These are phyloP conservation scores for Diorhabda elongata DNA, from an alignment of 1,140 invertebrate genomes.

Conservation along the genomic window DNA sequence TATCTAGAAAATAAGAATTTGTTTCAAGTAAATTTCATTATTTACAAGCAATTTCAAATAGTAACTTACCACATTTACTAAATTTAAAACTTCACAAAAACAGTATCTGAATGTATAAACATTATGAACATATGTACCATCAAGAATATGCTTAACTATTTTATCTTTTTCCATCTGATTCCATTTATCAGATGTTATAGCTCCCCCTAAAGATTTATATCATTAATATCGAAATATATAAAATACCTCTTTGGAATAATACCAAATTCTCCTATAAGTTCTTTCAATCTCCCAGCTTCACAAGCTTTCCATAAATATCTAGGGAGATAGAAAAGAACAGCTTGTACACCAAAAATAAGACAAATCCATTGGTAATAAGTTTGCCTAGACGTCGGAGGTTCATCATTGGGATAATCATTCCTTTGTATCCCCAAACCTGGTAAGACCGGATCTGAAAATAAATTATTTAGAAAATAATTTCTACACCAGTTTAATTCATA, in stretches of 20 bases:
- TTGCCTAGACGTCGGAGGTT: slow-evolving; percentile 47
- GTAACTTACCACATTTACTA: slow-evolving; percentile 61
- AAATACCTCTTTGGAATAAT: slow-evolving; percentile 21
- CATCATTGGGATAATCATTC: background rate
- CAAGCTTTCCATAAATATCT: slow-evolving; percentile 72
- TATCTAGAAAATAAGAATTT: slow-evolving; percentile 1
- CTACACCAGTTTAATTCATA: slow-evolving; percentile 20
- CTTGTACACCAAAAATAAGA: slow-evolving; percentile 75
- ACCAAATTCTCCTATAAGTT: slow-evolving; percentile 51
- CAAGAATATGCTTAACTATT: slow-evolving; percentile 52
- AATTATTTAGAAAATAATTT: background rate
- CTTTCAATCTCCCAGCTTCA: slow-evolving; percentile 62
- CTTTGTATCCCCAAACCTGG: slow-evolving; percentile 14
- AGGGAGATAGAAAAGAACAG: slow-evolving; percentile 69
- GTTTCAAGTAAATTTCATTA: no score
- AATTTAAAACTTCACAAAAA: slow-evolving; percentile 68
- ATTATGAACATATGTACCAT: slow-evolving; percentile 58
- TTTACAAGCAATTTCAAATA: background rate
- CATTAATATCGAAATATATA: background rate
- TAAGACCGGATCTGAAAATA: slow-evolving; percentile 13
- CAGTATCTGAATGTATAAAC: slow-evolving; percentile 65
- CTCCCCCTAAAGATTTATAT: slow-evolving; percentile 39
- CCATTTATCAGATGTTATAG: slow-evolving; percentile 54
- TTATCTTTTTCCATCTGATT: slow-evolving; percentile 51
- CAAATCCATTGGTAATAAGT: slow-evolving; percentile 88